Evolutionary conservation across 2,888 invertebrate genomes (phyloP), one percentile per base, ranked within the genome.

Genomic region (Calameuta pallipes): DNA sequence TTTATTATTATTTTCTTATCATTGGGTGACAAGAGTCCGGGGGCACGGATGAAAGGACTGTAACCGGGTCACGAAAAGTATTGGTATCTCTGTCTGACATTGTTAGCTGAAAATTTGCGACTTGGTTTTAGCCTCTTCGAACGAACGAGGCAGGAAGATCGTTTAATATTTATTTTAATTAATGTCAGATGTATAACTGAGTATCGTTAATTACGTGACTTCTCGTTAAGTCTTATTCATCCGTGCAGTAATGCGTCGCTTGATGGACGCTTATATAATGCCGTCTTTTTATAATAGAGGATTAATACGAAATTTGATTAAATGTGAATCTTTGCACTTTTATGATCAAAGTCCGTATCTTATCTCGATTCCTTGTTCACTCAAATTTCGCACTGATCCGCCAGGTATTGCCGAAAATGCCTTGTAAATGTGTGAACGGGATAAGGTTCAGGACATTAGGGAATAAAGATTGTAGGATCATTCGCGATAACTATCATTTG

Each of bases 361-460:
- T 56, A 23, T 56, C 9, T 56, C 23, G 23, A 23, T 23, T 23
- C 23, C 23, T 56, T 9, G 56, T 23, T 56, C 3, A 56, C 56
- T 23, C 9, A 23, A 56, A 56, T 56, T 9, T 56, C 56, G 56
- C 56, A 56, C 9, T 9, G 56, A 23, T 56, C 23, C 71, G 4
- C 33, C 71, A 33, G 15, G 34, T 71, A 34, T 71, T 15, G 74
- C 74, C 74, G 30, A 74, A 74, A 74, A 74, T 74, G 74, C 74
- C 74, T 74, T 74, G 74, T 74, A 74, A 74, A 23, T 74, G 74
- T 74, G 74, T 74, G 74, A 74, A 9, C 74, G 74, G 36, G 74
- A 74, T 33, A 30, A 30, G 74, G 74, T 31, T 56, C 56, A 23
- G 56, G 56, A 56, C 23, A 56, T 56, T 56, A 23, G 23, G 56